Percentiles rank a stretch among this genome's conserved stretches.
phyloP scores from a whole-genome alignment of 2,797 vertebrate species.

The Muscicapa striata region DNA sequence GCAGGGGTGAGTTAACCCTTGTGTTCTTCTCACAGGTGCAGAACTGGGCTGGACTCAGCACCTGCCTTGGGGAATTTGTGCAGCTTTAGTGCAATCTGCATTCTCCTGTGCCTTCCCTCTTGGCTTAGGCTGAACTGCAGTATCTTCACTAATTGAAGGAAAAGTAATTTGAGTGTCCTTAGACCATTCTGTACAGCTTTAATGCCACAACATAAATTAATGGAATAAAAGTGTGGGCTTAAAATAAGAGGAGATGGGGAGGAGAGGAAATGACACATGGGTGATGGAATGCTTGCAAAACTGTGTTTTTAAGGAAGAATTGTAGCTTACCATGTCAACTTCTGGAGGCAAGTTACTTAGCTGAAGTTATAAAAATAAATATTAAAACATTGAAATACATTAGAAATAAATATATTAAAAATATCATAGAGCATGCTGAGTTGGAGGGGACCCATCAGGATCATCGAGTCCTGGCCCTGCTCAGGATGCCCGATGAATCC shows the following conservation, averaged over 20 bases:
- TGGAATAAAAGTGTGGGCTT: not conserved
- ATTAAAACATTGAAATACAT: not conserved
- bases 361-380: not conserved
- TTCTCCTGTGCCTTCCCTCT: not conserved
- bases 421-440: not conserved
- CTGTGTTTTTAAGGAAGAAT: not conserved
- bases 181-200: not conserved
- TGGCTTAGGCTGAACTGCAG: not conserved
- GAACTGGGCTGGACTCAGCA: not conserved
- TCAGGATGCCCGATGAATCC: fast-evolving
- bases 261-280: fast-evolving
- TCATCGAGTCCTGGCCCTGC: not conserved
- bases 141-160: not conserved
- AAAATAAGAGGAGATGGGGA: not conserved
- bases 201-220: not conserved
- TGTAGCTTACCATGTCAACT: fast-evolving
- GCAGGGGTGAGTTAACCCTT: not conserved
- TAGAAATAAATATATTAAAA: not conserved
- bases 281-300: not conserved
- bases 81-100: not conserved
- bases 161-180: not conserved
- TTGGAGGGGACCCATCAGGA: too few relatives aligned
- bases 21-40: not conserved
- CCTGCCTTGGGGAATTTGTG: fast-evolving
- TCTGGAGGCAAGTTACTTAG: too few relatives aligned